Conservation (phyloP, 2,888 invertebrate genomes). For the Ichneumon xanthorius region DNA sequence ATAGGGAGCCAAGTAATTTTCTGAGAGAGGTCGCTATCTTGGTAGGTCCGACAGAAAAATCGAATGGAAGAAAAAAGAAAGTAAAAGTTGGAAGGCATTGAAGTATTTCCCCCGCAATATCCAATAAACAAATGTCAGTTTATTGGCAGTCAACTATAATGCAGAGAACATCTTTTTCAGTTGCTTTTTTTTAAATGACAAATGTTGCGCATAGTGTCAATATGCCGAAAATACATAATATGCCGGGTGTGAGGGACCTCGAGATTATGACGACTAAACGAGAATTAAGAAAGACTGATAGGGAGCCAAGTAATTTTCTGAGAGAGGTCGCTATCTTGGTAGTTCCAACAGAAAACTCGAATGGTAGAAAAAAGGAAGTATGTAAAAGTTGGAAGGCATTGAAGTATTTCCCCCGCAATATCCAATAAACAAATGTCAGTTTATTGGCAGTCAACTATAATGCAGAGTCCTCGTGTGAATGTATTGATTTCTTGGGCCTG, state of each 20-base stretch:
- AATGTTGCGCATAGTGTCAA: not conserved
- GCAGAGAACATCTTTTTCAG: constrained; percentile 7
- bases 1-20: not conserved
- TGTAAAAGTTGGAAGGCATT: constrained; percentile 13
- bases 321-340: not conserved
- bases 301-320: not conserved
- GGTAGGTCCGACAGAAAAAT: not conserved
- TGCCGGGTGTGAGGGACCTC: not conserved
- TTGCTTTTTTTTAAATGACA: too few species aligned
- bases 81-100: constrained; percentile 12
- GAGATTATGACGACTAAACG: not conserved
- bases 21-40: not conserved
- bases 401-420: constrained; percentile 27
- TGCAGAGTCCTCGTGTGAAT: constrained; percentile 54
- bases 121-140: constrained; percentile 40
- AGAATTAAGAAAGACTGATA: not conserved
- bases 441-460: constrained; percentile 43
- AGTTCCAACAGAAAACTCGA: not conserved
- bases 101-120: constrained; percentile 24
- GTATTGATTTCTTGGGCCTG: constrained; percentile 60
- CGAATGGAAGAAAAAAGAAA: not conserved
- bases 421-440: constrained; percentile 44
- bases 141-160: constrained; percentile 46
- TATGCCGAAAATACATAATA: not conserved
- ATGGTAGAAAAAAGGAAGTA: not conserved